phyloP scores from a whole-genome alignment of 2,797 vertebrate genomes.

The Coregonus suidteri region DNA sequence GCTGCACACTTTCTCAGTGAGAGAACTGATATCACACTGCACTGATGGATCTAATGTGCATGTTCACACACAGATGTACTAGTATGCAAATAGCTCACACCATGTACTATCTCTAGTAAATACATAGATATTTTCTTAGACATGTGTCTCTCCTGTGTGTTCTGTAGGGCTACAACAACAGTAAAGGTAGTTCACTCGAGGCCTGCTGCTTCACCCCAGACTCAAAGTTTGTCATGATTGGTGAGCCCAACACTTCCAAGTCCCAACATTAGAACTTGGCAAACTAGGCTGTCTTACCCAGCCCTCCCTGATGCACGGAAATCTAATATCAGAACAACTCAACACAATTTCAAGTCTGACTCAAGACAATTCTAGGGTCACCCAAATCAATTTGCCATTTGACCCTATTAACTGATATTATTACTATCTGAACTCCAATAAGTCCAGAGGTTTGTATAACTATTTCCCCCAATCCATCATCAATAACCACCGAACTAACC shows the following conservation, averaged over 20 bases:
- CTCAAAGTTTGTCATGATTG: constrained; percentile 95
- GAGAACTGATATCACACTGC: constrained; percentile 32
- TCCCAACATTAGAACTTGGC: background rate
- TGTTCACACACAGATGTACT: background rate
- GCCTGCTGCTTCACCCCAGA: constrained; percentile 90
- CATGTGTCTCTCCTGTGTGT: constrained; percentile 11
- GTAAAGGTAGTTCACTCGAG: constrained; percentile 87
- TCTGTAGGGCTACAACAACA: constrained; percentile 90
- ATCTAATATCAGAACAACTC: background rate
- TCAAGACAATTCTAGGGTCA: too few species aligned
- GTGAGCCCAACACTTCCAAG: constrained; percentile 66
- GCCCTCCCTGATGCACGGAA: too few species aligned
- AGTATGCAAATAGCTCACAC: background rate
- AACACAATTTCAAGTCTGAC: background rate
- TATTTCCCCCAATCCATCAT: too few species aligned
- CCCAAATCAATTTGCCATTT: too few species aligned
- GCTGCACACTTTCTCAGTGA: constrained; percentile 89
- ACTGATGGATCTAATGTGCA: background rate
- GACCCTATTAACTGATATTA: too few species aligned
- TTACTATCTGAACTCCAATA: background rate
- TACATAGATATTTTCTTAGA: too few species aligned
- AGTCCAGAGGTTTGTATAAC: constrained; percentile 70
- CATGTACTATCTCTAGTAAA: too few species aligned
- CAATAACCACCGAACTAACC: too few species aligned
- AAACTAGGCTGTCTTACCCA: background rate